phyloP scores from a whole-genome alignment of 1,140 invertebrate genomes.

The Drosophila mauritiana region DNA sequence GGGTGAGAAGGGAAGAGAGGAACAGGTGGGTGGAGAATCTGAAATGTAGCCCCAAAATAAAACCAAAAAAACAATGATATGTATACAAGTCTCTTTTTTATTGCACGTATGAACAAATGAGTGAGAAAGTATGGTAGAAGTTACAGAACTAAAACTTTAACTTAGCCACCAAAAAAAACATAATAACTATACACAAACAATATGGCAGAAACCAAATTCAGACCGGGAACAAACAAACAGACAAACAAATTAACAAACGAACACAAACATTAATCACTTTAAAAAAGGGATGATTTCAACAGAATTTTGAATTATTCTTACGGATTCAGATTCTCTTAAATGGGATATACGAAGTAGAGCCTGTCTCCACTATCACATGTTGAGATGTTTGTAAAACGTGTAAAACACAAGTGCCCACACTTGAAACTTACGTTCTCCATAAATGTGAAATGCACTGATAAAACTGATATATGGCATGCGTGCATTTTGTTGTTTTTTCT shows the following conservation, averaged over 20 bases:
- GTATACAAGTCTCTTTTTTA: slow-evolving; percentile 70
- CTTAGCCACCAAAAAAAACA: slow-evolving; percentile 40
- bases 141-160: slow-evolving; percentile 46
- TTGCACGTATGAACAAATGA: slow-evolving; percentile 57
- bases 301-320: neutral
- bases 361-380: neutral
- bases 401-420: neutral
- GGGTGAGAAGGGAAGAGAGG: neutral
- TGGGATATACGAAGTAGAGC: neutral
- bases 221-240: slow-evolving; percentile 11
- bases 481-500: too few species aligned
- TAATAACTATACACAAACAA: slow-evolving; percentile 42
- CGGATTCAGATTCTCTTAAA: neutral
- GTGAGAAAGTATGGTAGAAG: slow-evolving; percentile 32
- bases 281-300: neutral
- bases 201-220: slow-evolving; percentile 40
- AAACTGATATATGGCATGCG: too few species aligned
- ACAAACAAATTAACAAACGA: slow-evolving; percentile 23
- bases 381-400: neutral
- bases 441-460: neutral
- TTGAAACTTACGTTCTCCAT: neutral
- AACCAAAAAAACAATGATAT: slow-evolving; percentile 70
- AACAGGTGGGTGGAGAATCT: slow-evolving; percentile 3
- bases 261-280: slow-evolving; percentile 6
- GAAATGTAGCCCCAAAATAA: slow-evolving; percentile 26